Evolutionary conservation across 2,888 invertebrate species (phyloP), one percentile per base, ranked within the genome.

Genomic region (Icerya purchasi): DNA sequence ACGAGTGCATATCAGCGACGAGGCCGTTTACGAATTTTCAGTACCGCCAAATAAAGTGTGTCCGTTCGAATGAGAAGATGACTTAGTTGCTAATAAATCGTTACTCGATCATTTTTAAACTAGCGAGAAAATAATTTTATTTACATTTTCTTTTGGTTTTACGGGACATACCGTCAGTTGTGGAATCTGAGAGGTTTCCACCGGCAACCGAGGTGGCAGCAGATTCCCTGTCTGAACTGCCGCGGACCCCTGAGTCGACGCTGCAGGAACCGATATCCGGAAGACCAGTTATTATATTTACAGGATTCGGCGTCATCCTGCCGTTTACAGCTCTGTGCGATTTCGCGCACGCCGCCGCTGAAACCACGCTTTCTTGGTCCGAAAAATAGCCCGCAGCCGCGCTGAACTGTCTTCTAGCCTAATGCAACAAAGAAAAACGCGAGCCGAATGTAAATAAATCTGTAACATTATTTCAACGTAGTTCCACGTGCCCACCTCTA

Each of bases 241-340:
- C 82, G 67, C 88, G 77, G 20, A 88, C 83, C 3, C 87, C 88
- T 22, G 87, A 87, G 71, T 89, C 89, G 18, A 87, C 87, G 68
- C 86, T 86, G 73, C 86, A 86, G 68, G 86, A 86, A 63, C 86
- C 86, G 52, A 87, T 75, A 70, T 87, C 87, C 1, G 80, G 80
- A 1, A 75, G 72, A 55, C 61, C 58, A 14, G 59, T 61, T 18
- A 66, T 63, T 19, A 66, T 64, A 62, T 65, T 65, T 57, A 66
- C 65, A 19, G 66, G 64, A 51, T 63, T 62, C 58, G 62, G 57
- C 20, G 59, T 61, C n/a, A 59, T 56, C 0, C 81, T 80, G 0
- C 79, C 79, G 19, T 55, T 51, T 20, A 24, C 56, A n/a, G 60
- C 56, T 0, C 78, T 62, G 1, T 77, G 71, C 1, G 77, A 77